These are phyloP conservation scores for Arge pagana DNA, from an alignment of 2,888 invertebrate species.

Conservation along the genomic window DNA sequence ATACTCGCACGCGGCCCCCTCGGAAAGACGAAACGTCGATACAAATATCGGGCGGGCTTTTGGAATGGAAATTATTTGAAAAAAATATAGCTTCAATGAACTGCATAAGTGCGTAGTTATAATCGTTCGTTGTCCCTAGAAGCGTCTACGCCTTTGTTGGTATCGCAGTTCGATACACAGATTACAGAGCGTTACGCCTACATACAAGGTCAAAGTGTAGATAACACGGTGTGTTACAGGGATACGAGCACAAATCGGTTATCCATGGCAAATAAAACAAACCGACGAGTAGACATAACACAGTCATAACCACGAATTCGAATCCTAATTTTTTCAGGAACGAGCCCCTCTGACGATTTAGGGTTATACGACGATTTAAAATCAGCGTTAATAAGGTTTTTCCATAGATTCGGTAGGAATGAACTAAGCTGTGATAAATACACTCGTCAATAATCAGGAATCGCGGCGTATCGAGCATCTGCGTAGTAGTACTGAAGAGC, in stretches of 20 bases:
- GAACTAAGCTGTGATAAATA: slow-evolving; percentile 14
- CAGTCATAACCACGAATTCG: too few species aligned
- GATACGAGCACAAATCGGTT: too few species aligned
- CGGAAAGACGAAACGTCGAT: slow-evolving; percentile 3
- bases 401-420: background rate
- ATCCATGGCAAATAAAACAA: too few species aligned
- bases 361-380: too few species aligned
- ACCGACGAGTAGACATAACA: too few species aligned
- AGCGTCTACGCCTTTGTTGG: slow-evolving; percentile 4
- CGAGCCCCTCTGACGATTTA: too few species aligned
- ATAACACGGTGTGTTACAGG: background rate
- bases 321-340: too few species aligned
- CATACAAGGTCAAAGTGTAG: slow-evolving; percentile 11
- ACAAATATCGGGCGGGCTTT: background rate
- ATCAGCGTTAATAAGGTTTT: too few species aligned
- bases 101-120: slow-evolving; percentile 8
- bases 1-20: background rate
- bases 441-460: too few species aligned
- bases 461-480: too few species aligned
- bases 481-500: too few species aligned
- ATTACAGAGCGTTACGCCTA: slow-evolving; percentile 11
- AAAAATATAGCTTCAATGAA: slow-evolving; percentile 6
- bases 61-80: background rate
- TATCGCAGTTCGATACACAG: slow-evolving; percentile 11
- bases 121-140: slow-evolving; percentile 1